Percentiles rank a stretch among this genome's conserved stretches.
phyloP scores from a whole-genome alignment of 2,797 vertebrate species.

The Lycodopsis pacificus region DNA sequence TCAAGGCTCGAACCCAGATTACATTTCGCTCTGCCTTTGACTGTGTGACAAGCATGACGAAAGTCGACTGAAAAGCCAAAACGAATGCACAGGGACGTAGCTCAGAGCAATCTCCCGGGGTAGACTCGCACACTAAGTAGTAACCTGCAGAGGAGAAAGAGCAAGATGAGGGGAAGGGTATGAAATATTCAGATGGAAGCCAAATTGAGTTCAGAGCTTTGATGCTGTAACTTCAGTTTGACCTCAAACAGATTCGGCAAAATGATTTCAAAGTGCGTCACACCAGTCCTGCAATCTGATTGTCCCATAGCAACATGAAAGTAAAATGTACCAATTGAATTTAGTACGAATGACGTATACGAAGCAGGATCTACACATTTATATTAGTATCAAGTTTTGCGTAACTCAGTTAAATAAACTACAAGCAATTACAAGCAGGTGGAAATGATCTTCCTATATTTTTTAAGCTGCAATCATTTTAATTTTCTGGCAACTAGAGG shows the following conservation, averaged over 20 bases:
- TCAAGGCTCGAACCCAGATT: conserved; percentile 65
- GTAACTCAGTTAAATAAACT: background rate
- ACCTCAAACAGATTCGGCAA: conserved; percentile 35
- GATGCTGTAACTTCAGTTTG: conserved; percentile 41
- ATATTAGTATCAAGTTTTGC: background rate
- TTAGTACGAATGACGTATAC: background rate
- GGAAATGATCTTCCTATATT: background rate
- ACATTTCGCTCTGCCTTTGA: conserved; percentile 65
- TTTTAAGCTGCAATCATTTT: background rate
- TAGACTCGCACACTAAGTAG: conserved; percentile 47
- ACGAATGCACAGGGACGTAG: conserved; percentile 49
- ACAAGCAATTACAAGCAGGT: background rate
- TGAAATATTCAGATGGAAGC: conserved; percentile 31
- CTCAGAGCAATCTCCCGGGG: conserved; percentile 58
- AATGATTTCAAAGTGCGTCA: conserved; percentile 38
- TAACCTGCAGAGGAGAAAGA: conserved; percentile 68
- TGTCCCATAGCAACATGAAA: conserved; percentile 35
- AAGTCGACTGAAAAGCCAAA: conserved; percentile 50
- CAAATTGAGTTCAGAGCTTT: conserved; percentile 44
- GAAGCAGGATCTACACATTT: background rate
- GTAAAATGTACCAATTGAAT: conserved; percentile 11
- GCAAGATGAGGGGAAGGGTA: conserved; percentile 19
- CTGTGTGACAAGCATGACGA: conserved; percentile 45
- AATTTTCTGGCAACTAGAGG: background rate
- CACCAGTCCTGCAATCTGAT: conserved; percentile 9